These are phyloP conservation scores for Nebria salina DNA, from an alignment of 2,888 invertebrate genomes.

Conservation along the genomic window DNA sequence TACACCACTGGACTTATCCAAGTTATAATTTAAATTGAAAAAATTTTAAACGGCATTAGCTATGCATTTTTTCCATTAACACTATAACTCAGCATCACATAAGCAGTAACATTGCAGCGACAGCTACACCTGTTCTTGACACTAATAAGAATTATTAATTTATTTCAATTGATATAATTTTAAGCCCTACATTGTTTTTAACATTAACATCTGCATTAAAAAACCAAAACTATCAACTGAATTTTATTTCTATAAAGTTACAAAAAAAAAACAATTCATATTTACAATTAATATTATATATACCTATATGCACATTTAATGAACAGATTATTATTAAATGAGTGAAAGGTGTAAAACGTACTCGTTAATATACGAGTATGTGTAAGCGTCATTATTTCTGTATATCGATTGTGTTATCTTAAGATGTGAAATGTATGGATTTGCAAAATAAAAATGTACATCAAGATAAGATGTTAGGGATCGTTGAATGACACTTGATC, in stretches of 20 bases:
- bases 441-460: background rate
- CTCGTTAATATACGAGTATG: background rate
- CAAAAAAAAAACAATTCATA: background rate
- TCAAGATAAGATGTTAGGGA: background rate
- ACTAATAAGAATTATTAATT: conserved; percentile 1
- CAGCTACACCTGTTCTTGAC: background rate
- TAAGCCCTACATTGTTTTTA: background rate
- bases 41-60: background rate
- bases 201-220: background rate
- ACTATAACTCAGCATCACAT: background rate
- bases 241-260: background rate
- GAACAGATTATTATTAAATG: background rate
- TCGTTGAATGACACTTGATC: background rate
- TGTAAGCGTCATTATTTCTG: background rate
- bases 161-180: background rate
- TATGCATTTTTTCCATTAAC: background rate
- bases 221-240: background rate
- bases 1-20: no score
- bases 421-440: background rate
- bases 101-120: background rate
- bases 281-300: background rate
- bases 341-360: background rate
- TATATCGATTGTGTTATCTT: background rate
- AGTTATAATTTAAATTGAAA: no score
- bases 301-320: background rate